Evolutionary conservation across 1,140 invertebrate genomes (phyloP).

Genomic region (Drosophila serrata): DNA sequence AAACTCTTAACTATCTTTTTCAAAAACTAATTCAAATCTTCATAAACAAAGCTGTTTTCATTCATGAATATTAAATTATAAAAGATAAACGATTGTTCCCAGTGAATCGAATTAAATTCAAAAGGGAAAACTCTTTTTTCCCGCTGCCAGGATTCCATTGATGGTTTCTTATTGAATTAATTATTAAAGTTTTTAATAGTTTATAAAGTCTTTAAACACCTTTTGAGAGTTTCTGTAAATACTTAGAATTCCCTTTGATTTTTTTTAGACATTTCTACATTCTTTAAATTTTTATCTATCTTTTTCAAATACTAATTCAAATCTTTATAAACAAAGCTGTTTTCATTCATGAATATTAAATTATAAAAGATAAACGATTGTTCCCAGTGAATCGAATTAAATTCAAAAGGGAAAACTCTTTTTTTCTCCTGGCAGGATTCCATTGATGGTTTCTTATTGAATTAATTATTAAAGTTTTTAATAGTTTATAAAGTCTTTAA

Average conservation of each 20-base stretch:
- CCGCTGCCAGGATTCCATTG: neutral
- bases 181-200: neutral
- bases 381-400: slow-evolving; percentile 6
- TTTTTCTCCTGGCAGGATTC: neutral
- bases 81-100: slow-evolving; percentile 9
- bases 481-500: neutral
- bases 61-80: slow-evolving; percentile 43
- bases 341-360: slow-evolving; percentile 49
- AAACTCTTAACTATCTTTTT: neutral
- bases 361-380: slow-evolving; percentile 11
- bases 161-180: no score
- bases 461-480: neutral
- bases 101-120: slow-evolving; percentile 14
- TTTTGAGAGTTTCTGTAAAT: neutral
- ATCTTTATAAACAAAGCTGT: neutral
- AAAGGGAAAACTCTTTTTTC: neutral
- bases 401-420: neutral
- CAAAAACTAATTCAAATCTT: neutral
- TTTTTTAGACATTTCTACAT: neutral
- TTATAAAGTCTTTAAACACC: neutral
- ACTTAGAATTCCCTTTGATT: neutral
- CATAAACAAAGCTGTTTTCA: neutral
- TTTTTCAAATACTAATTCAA: neutral
- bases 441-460: neutral
- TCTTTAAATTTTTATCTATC: neutral